Percentiles rank a stretch among this genome's conserved stretches.
Conservation (phyloP, 92 coral and sea anemone genomes). For the Zoanthus sociatus region DNA sequence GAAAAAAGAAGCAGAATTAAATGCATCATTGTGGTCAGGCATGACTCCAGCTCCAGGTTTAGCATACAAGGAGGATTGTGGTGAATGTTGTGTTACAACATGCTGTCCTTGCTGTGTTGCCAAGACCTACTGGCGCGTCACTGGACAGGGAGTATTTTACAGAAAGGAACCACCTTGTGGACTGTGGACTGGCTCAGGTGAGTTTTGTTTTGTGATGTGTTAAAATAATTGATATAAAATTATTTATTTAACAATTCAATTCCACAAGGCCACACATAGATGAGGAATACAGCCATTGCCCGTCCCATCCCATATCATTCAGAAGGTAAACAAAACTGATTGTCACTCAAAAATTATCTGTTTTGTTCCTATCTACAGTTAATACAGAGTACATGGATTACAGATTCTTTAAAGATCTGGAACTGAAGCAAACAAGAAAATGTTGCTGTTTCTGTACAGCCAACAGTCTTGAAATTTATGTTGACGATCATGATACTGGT, state of each 20-base stretch:
- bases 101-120: conserved; percentile 93
- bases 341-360: not conserved
- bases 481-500: conserved; percentile 88
- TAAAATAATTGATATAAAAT: too few species aligned
- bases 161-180: conserved; percentile 99
- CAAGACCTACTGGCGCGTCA: conserved; percentile 95
- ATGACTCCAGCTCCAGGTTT: conserved; percentile 91
- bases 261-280: too few species aligned
- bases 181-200: conserved; percentile 88
- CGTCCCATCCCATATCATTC: too few species aligned
- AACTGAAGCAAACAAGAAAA: conserved; percentile 85
- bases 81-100: conserved; percentile 92
- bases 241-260: too few species aligned
- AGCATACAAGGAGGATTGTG: conserved; percentile 95
- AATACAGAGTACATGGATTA: conserved; percentile 97
- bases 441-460: conserved; percentile 93
- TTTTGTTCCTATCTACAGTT: conserved; percentile 48
- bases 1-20: conserved; percentile 88
- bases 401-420: conserved; percentile 96
- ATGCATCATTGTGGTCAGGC: conserved; percentile 96
- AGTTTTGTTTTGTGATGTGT: not conserved
- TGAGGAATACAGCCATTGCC: too few species aligned
- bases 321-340: too few species aligned
- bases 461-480: conserved; percentile 84
- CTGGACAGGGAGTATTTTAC: conserved; percentile 99